Evolutionary conservation across 2,113 vertebrate species (phyloP), one percentile per base, ranked within the genome.

Genomic region (Oryctolagus cuniculus): DNA sequence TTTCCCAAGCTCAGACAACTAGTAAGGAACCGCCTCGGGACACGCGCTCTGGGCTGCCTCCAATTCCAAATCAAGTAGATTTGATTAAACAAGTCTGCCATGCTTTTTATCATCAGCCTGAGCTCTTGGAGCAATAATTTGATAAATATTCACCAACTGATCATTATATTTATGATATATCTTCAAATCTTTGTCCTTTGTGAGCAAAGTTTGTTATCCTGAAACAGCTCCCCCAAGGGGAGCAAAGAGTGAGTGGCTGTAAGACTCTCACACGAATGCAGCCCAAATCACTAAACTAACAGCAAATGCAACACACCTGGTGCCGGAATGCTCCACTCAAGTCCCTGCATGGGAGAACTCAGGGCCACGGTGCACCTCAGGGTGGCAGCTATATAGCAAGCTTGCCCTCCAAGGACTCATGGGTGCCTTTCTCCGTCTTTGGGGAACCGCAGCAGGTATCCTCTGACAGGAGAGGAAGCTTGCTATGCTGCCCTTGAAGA

Each of bases 351-450:
- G 0, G 3, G 78, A 55, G 79, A 3, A 58, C 15, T 91, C 13
- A 2, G 21, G 55, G 0, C 5, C 17, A 25, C 3, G 9, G 19
- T 11, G 8, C 13, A 2, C 10, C 49, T 27, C 49, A n/a, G 80
- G 19, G 10, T 1, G n/a, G 64, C n/a, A 55, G 36, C 51, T 24
- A 11, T 53, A 38, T 15, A 13, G 77, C 81, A 74, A 27, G 21
- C 22, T 27, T 38, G 63, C 5, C 58, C 16, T 66, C 10, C 49
- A 7, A 5, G 4, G 34, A 92, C 74, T 75, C 69, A 86, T 11
- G 51, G 12, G 24, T 58, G 25, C 84, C 86, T 25, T 55, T 12
- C 8, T 11, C 6, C 3, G 31, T 6, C 11, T 12, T 6, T n/a
- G 55, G 66, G 51, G 27, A 70, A 22, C 4, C 22, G 73, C 0